Conservation (phyloP, 2,113 vertebrate species). For the Antidorcas marsupialis region DNA sequence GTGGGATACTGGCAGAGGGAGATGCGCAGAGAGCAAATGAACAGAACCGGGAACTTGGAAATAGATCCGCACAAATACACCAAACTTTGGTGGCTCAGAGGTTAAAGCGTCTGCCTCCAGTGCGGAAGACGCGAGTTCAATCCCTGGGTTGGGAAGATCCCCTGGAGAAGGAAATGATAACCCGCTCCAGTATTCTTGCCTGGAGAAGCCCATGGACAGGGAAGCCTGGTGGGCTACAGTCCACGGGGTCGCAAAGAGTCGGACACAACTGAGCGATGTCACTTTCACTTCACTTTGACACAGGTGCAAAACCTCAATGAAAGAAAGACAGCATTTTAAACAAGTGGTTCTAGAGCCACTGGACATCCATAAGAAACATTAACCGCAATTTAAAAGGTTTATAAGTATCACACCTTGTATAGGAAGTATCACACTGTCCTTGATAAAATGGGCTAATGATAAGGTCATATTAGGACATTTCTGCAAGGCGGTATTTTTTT, state of each 20-base stretch:
- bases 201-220: too few species aligned
- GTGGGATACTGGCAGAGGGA: neutral
- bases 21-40: neutral
- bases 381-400: neutral
- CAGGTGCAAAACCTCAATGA: neutral
- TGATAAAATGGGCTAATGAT: neutral
- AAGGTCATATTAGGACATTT: neutral
- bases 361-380: neutral
- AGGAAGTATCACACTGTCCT: neutral
- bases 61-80: neutral
- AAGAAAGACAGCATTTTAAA: neutral
- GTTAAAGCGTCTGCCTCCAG: too few species aligned
- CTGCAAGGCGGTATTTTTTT: neutral
- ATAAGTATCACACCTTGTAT: neutral
- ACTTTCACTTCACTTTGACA: neutral
- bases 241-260: too few species aligned
- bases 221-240: too few species aligned
- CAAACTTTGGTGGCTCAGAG: neutral
- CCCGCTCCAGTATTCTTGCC: too few species aligned
- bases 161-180: too few species aligned
- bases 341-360: neutral
- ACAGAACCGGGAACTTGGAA: neutral
- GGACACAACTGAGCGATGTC: too few species aligned
- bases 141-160: too few species aligned
- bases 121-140: too few species aligned